These are phyloP conservation scores for Apodemia zela DNA, from an alignment of 2,888 invertebrate genomes.

Conservation along the genomic window DNA sequence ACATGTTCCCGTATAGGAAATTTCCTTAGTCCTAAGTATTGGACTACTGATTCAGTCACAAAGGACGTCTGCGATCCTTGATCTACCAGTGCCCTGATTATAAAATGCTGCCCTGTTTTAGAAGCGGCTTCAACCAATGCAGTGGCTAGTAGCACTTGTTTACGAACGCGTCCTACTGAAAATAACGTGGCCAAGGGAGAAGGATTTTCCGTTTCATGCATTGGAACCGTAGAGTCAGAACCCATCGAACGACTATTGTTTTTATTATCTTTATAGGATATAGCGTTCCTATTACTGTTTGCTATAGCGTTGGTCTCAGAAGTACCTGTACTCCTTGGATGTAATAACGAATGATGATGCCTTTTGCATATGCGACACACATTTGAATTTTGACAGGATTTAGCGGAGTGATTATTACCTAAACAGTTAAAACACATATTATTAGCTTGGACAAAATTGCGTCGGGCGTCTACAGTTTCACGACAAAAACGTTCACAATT, in stretches of 20 bases:
- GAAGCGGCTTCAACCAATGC: not conserved
- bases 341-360: not conserved
- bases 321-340: not conserved
- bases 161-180: not conserved
- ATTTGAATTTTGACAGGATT: not conserved
- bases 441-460: not conserved
- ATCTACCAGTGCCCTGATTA: not conserved
- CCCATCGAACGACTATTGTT: not conserved
- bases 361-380: not conserved
- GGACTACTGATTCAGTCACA: not conserved
- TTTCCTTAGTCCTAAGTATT: not conserved
- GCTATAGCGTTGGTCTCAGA: not conserved
- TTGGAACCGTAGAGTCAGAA: not conserved
- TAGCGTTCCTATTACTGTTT: not conserved
- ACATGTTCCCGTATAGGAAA: not conserved
- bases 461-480: not conserved
- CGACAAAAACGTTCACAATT: not conserved
- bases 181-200: not conserved
- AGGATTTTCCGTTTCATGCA: not conserved
- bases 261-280: not conserved
- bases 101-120: not conserved
- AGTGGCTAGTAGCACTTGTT: not conserved
- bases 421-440: conserved; percentile 1
- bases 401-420: not conserved
- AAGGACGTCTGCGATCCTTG: not conserved